These are phyloP conservation scores for Drosophila gunungcola DNA, from an alignment of 1,140 invertebrate species.

Conservation along the genomic window DNA sequence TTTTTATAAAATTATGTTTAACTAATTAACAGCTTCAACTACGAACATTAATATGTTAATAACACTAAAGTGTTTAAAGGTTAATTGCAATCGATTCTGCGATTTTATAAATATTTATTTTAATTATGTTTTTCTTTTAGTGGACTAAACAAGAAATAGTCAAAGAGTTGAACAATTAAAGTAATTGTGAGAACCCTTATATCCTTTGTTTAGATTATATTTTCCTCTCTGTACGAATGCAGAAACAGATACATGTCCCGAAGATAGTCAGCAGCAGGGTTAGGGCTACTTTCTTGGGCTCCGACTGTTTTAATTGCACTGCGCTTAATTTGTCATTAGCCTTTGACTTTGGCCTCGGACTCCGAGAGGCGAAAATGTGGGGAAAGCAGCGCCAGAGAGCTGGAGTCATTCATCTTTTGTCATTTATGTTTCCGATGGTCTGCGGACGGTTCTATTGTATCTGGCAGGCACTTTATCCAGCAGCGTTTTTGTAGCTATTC, in stretches of 20 bases:
- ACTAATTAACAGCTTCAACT: too few species aligned
- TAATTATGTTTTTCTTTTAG: too few species aligned
- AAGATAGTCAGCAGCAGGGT: constrained; percentile 19
- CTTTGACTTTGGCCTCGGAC: constrained; percentile 65
- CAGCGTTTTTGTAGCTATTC: constrained; percentile 26
- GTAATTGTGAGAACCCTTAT: too few species aligned
- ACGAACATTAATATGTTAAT: too few species aligned
- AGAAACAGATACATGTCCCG: constrained; percentile 39
- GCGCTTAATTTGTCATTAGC: constrained; percentile 80
- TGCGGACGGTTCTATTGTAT: constrained; percentile 21
- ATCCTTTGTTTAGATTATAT: background rate
- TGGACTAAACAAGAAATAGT: too few species aligned
- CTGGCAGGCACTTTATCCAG: constrained; percentile 44
- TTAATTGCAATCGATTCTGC: too few species aligned
- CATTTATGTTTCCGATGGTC: constrained; percentile 52
- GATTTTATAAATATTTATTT: too few species aligned
- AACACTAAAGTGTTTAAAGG: too few species aligned
- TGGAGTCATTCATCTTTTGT: constrained; percentile 67
- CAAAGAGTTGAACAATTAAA: too few species aligned
- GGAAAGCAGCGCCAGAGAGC: constrained; percentile 26
- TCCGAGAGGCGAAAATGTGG: constrained; percentile 7
- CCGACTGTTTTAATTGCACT: constrained; percentile 68
- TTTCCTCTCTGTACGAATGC: constrained; percentile 20
- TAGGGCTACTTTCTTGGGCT: constrained; percentile 28
- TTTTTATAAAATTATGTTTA: too few species aligned